phyloP scores from a whole-genome alignment of 2,888 invertebrate species.

The Spisula subtruncata region DNA sequence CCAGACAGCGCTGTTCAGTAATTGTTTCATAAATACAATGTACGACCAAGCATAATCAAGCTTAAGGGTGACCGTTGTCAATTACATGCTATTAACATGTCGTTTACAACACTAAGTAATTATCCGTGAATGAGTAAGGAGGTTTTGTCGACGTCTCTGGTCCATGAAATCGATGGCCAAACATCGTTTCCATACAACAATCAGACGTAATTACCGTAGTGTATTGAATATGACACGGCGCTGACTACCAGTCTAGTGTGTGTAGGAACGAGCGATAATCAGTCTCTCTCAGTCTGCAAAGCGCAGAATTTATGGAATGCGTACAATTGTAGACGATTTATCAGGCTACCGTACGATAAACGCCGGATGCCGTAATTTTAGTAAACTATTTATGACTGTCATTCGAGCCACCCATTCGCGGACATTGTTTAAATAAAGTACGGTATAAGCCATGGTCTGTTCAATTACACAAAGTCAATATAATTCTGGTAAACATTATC shows the following conservation, averaged over 20 bases:
- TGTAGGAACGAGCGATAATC: not conserved
- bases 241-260: too few species aligned
- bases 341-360: not conserved
- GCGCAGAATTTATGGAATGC: not conserved
- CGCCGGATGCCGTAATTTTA: not conserved
- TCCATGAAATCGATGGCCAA: not conserved
- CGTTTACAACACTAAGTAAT: conserved; percentile 9
- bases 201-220: not conserved
- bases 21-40: conserved; percentile 17
- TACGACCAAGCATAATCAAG: conserved; percentile 8
- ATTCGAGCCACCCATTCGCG: not conserved
- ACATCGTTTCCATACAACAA: not conserved
- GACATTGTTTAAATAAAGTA: not conserved
- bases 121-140: not conserved
- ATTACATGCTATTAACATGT: conserved; percentile 17
- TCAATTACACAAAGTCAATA: conserved; percentile 16
- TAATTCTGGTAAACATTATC: not conserved
- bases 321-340: not conserved
- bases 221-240: not conserved
- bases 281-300: not conserved
- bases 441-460: not conserved
- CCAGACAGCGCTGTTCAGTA: not conserved
- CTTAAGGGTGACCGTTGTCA: not conserved
- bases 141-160: not conserved
- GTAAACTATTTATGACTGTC: not conserved